Evolutionary conservation across 1,140 invertebrate species (phyloP).

Genomic region (Scaptomyza montana): DNA sequence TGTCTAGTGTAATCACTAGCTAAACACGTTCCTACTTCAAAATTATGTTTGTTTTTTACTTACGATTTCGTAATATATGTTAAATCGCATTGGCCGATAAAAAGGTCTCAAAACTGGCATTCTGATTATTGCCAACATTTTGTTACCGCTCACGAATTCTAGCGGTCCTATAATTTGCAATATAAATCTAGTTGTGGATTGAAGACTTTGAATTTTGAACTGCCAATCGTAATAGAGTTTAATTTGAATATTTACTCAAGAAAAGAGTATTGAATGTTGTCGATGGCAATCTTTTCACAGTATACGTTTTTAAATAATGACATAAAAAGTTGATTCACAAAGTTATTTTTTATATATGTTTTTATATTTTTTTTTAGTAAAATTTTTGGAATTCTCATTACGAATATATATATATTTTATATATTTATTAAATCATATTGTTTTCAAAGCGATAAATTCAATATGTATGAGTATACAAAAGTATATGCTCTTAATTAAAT

Average conservation of each 20-base stretch:
- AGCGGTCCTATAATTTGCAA: slow-evolving; percentile 38
- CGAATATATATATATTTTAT: slow-evolving; percentile 10
- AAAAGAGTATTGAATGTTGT: slow-evolving; percentile 59
- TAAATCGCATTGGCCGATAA: slow-evolving; percentile 49
- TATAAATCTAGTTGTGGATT: slow-evolving; percentile 40
- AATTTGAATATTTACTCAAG: slow-evolving; percentile 55
- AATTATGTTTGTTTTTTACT: slow-evolving; percentile 56
- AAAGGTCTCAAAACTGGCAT: slow-evolving; percentile 53
- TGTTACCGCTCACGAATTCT: slow-evolving; percentile 21
- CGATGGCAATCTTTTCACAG: slow-evolving; percentile 50
- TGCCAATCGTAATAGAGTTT: slow-evolving; percentile 50
- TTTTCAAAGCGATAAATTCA: slow-evolving; percentile 16
- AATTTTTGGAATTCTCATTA: slow-evolving; percentile 31
- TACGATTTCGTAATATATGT: slow-evolving; percentile 61
- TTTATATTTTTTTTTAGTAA: slow-evolving; percentile 36
- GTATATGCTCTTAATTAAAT: slow-evolving; percentile 42
- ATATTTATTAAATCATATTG: slow-evolving; percentile 53
- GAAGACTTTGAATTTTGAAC: slow-evolving; percentile 68
- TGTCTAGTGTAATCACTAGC: slow-evolving; percentile 34
- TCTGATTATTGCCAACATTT: slow-evolving; percentile 51
- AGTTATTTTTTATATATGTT: slow-evolving; percentile 67
- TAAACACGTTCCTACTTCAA: slow-evolving; percentile 37
- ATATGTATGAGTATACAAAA: slow-evolving; percentile 21
- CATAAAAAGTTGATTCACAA: slow-evolving; percentile 47
- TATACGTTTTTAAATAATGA: slow-evolving; percentile 66